Base-by-base conservation (phyloP, 2,888 invertebrate species). In the Polymixis flavicincta region DNA sequence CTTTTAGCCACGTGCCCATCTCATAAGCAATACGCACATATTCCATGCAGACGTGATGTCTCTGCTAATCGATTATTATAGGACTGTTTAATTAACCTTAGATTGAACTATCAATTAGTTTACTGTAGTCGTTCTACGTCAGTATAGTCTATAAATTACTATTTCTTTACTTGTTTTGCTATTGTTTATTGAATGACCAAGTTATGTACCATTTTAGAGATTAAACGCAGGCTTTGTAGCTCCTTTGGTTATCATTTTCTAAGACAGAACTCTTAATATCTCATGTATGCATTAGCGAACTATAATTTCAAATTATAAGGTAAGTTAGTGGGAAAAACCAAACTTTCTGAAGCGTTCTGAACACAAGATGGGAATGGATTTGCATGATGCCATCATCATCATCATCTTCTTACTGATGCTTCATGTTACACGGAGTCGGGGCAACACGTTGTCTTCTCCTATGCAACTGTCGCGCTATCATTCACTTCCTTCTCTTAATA, bases 61-160 rank as follows among this genome's bases (percentile, higher is more conserved):
- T 45, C 37, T 32, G 50, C 28, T 52, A 37, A 82, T 82, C 71
- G 68, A 79, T 71, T 57, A 54, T 13, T 57, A 54, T 13, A 72
- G 70, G 52, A 80, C 52, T 7, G 42, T 50, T 42, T 25, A 74
- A 59, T 74, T 74, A 81, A 78, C 64, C 75, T 78, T 9, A 42
- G 14, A n/a, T 64, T 64, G 28, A 64, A 48, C 63, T 50, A 52
- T 54, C 32, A 80, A 77, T 54, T 72, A 79, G 52, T 45, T 13
- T 25, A 45, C 42, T 48, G 37, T 71, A 79, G 54, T 42, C 22
- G 6, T 42, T 63, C n/a, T n/a, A 25, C 19, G 63, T 19, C 42
- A n/a, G 19, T 45, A 13, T 64, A 64, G 5, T 59, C 25, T 22
- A 57, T 37, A 4, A 37, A 37, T 13, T 6, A 45, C 3, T 45